These are phyloP conservation scores for Vanessa cardui DNA, from an alignment of 2,888 invertebrate species.

Conservation along the genomic window DNA sequence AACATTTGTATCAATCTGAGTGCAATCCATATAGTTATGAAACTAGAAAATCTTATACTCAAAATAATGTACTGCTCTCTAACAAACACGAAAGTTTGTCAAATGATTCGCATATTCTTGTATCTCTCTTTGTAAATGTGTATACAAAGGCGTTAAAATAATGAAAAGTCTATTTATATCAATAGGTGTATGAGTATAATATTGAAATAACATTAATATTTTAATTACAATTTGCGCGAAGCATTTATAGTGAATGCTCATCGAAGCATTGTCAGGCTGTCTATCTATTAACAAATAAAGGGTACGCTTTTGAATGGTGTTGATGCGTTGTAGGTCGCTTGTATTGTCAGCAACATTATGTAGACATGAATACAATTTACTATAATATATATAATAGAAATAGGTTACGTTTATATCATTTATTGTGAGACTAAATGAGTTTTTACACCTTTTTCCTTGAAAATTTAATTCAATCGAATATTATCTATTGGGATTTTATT, in stretches of 20 bases:
- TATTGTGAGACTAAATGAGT: neutral
- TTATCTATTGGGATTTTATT: no score
- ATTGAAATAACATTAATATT: conserved; percentile 48
- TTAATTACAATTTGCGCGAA: conserved; percentile 52
- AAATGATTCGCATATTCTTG: neutral
- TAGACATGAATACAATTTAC: conserved; percentile 48
- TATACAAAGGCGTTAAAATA: conserved; percentile 15
- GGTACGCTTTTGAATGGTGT: conserved; percentile 60
- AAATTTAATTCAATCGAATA: no score
- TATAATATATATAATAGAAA: no score
- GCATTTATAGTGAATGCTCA: conserved; percentile 52
- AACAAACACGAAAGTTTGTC: no score
- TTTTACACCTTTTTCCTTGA: neutral
- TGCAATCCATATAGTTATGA: no score
- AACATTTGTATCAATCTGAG: no score
- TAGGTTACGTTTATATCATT: conserved; percentile 43
- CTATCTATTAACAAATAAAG: conserved; percentile 66
- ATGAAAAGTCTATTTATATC: conserved; percentile 18
- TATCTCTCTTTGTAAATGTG: neutral
- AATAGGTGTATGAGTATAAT: conserved; percentile 31
- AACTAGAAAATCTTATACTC: no score
- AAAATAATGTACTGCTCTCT: no score
- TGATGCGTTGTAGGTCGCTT: conserved; percentile 56
- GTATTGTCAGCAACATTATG: conserved; percentile 58
- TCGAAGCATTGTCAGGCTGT: conserved; percentile 54